Percentiles rank a stretch among this genome's conserved stretches.
phyloP scores from a whole-genome alignment of 92 coral and sea anemone species.

The Diadumene lineata region DNA sequence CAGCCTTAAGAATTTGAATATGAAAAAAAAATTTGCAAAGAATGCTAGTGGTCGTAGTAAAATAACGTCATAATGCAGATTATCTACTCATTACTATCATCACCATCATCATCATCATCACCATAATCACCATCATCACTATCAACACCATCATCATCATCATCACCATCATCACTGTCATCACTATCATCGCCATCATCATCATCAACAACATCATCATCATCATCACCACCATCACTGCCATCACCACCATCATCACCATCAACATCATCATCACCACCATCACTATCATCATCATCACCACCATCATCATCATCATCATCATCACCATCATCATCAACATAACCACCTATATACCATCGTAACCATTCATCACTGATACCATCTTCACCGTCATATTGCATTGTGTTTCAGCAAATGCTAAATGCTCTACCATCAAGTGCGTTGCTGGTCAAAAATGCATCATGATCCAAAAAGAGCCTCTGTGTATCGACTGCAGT shows the following conservation, averaged over 20 bases:
- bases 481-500: constrained; percentile 28
- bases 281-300: neutral
- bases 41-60: too few relatives aligned
- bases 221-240: neutral
- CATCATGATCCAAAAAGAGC: constrained; percentile 16
- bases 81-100: too few relatives aligned
- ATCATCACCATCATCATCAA: neutral
- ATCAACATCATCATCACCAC: neutral
- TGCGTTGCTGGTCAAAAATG: constrained; percentile 23
- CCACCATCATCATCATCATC: neutral
- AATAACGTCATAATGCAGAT: too few relatives aligned
- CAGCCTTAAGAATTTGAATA: too few relatives aligned
- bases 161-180: neutral
- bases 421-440: constrained; percentile 25
- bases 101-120: neutral
- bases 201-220: neutral
- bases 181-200: neutral
- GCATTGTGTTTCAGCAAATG: neutral
- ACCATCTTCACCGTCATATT: neutral
- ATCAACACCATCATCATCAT: neutral
- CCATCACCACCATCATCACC: neutral
- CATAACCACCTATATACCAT: neutral
- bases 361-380: neutral
- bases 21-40: too few relatives aligned
- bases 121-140: neutral